Evolutionary conservation across 2,888 invertebrate species (phyloP).

Genomic region (Drymonia ruficornis): DNA sequence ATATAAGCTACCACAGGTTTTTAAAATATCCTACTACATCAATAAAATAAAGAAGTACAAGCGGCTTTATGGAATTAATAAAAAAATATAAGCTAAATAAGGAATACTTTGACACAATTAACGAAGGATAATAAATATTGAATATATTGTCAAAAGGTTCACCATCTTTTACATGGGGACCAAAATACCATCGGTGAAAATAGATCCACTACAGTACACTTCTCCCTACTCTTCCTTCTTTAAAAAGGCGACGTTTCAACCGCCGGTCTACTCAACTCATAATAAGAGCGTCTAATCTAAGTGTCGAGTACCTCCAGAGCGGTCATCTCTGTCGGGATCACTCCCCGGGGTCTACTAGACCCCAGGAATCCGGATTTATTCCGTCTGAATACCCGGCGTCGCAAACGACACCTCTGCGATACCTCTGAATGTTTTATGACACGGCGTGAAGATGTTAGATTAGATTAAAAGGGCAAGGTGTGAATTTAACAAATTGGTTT

Average conservation of each 20-base stretch:
- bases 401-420: slow-evolving; percentile 72
- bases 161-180: too few species aligned
- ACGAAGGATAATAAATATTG: too few species aligned
- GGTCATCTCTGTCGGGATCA: slow-evolving; percentile 80
- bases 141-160: too few species aligned
- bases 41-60: too few species aligned
- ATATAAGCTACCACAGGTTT: too few species aligned
- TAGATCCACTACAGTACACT: too few species aligned
- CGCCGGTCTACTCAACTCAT: slow-evolving; percentile 50
- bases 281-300: slow-evolving; percentile 74
- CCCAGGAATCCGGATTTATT: slow-evolving; percentile 77
- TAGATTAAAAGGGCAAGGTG: slow-evolving; percentile 64
- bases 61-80: too few species aligned
- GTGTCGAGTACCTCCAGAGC: slow-evolving; percentile 74
- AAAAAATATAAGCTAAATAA: too few species aligned
- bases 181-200: too few species aligned
- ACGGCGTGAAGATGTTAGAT: slow-evolving; percentile 60
- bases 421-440: slow-evolving; percentile 66
- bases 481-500: slow-evolving; percentile 14
- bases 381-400: slow-evolving; percentile 67
- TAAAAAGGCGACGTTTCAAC: slow-evolving; percentile 34
- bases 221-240: neutral
- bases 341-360: slow-evolving; percentile 78
- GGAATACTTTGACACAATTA: too few species aligned
- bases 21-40: too few species aligned